Evolutionary conservation across 2,797 vertebrate genomes (phyloP).

Genomic region (Characodon lateralis): DNA sequence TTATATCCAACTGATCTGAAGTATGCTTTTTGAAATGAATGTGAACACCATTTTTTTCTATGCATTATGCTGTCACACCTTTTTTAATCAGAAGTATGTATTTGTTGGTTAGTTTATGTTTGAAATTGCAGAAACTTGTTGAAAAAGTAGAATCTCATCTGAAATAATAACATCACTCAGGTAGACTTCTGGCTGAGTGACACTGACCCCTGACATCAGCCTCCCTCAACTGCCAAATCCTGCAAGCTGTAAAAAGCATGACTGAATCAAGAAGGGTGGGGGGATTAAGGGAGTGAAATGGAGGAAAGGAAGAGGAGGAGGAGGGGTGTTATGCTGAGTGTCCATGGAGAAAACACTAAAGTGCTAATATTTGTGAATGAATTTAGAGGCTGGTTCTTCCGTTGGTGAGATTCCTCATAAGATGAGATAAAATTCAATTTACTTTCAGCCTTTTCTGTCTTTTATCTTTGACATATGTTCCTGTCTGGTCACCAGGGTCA

Average conservation of each 20-base stretch:
- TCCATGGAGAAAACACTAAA: constrained; percentile 62
- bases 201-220: constrained; percentile 79
- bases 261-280: constrained; percentile 61
- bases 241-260: constrained; percentile 84
- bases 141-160: constrained; percentile 21
- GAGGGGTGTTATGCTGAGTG: constrained; percentile 65
- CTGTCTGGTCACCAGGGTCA: constrained; percentile 20
- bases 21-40: background rate
- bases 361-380: constrained; percentile 64
- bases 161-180: constrained; percentile 29
- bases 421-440: constrained; percentile 7
- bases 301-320: constrained; percentile 38
- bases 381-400: constrained; percentile 27
- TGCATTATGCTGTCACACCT: background rate
- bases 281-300: constrained; percentile 52
- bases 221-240: constrained; percentile 67
- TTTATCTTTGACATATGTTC: constrained; percentile 35
- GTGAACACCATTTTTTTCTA: background rate
- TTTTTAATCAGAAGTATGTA: background rate
- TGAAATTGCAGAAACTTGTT: background rate
- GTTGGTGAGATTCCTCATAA: constrained; percentile 29
- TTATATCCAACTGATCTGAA: too few species aligned
- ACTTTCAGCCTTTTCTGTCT: constrained; percentile 10
- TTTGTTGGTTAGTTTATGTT: background rate
- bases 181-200: constrained; percentile 67